Evolutionary conservation across 2,797 vertebrate species (phyloP).

Genomic region (Lithobates sylvaticus): DNA sequence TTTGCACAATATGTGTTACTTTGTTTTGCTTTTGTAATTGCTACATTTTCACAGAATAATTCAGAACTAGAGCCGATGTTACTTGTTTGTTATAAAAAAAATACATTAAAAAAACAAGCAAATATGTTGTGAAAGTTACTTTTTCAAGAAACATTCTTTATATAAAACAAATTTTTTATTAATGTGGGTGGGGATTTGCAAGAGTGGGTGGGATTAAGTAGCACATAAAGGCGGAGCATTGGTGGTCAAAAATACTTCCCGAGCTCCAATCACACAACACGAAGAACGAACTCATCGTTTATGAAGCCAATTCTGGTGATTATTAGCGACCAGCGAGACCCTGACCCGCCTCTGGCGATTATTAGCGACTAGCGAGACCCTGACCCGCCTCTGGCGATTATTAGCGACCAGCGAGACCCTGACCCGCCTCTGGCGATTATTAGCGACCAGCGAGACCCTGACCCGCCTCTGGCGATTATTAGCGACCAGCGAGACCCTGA

Average conservation of each 20-base stretch:
- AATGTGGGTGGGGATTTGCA: background rate
- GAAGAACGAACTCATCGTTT: background rate
- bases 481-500: background rate
- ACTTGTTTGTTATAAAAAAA: too few relatives aligned
- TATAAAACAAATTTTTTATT: background rate
- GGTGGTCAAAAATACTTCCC: background rate
- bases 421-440: slow-evolving; percentile 6
- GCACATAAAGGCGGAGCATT: background rate
- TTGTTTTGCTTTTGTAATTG: too few relatives aligned
- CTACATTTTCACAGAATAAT: too few relatives aligned
- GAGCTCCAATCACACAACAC: background rate
- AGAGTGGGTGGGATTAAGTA: background rate
- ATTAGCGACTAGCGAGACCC: background rate
- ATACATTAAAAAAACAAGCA: too few relatives aligned
- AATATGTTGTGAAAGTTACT: too few relatives aligned
- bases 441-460: background rate
- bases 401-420: background rate
- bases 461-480: slow-evolving; percentile 4
- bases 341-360: slow-evolving; percentile 3
- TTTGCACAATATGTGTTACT: too few relatives aligned
- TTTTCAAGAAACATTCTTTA: too few relatives aligned
- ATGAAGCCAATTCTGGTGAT: background rate
- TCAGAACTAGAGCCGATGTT: too few relatives aligned
- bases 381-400: slow-evolving; percentile 3
- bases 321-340: background rate